phyloP scores from a whole-genome alignment of 2,888 invertebrate genomes.

The Scotopteryx bipunctaria region DNA sequence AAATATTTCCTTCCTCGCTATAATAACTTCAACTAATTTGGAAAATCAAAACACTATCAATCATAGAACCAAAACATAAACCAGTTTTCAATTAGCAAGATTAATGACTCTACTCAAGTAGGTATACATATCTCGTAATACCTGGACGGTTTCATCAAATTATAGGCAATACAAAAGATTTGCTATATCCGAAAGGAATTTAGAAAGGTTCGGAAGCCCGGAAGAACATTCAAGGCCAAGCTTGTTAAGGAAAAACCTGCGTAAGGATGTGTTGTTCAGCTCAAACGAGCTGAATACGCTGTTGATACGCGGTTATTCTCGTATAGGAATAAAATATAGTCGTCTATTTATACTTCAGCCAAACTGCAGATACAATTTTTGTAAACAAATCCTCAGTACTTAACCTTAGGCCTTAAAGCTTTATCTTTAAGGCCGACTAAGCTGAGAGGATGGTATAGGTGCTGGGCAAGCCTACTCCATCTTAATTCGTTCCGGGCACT shows the following conservation, averaged over 20 bases:
- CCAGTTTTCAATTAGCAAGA: slow-evolving; percentile 15
- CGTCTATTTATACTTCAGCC: too few relatives aligned
- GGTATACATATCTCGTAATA: slow-evolving; percentile 16
- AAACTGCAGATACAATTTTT: too few relatives aligned
- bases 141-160: slow-evolving; percentile 16
- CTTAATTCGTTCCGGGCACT: too few relatives aligned
- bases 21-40: not conserved
- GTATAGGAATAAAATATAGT: too few relatives aligned
- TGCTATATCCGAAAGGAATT: slow-evolving; percentile 31
- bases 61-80: slow-evolving; percentile 13
- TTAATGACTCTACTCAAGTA: slow-evolving; percentile 23
- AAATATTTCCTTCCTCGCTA: too few relatives aligned
- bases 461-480: too few relatives aligned
- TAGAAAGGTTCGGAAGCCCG: slow-evolving; percentile 37
- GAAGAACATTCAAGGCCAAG: slow-evolving; percentile 29
- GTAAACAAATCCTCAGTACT: too few relatives aligned
- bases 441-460: too few relatives aligned
- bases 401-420: too few relatives aligned
- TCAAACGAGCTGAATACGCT: too few relatives aligned
- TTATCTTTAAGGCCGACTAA: too few relatives aligned
- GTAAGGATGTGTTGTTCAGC: slow-evolving; percentile 4
- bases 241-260: slow-evolving; percentile 5
- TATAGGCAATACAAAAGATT: slow-evolving; percentile 25
- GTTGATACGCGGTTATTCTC: too few relatives aligned
- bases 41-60: slow-evolving; percentile 26